Conservation (phyloP, 2,113 vertebrate species). For the Martes martes region DNA sequence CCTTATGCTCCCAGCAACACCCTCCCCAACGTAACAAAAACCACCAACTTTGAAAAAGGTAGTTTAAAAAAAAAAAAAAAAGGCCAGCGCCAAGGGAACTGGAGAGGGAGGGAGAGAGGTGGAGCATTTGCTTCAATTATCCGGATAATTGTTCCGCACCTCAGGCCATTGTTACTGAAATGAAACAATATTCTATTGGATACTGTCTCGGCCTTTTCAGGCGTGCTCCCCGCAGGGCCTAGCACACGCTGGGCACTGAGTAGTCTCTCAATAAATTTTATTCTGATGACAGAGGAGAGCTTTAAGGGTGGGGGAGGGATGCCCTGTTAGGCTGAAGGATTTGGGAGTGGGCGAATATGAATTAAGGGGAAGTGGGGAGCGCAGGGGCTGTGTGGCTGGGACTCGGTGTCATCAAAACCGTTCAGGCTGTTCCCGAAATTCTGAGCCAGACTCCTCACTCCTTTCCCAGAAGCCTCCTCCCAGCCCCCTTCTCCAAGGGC, state of each 20-base stretch:
- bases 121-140: conserved; percentile 77
- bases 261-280: conserved; percentile 70
- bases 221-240: conserved; percentile 28
- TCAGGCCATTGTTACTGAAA: conserved; percentile 71
- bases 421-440: not conserved
- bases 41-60: not conserved
- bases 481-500: not conserved
- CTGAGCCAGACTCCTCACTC: not conserved
- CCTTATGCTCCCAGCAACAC: not conserved
- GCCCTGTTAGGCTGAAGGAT: not conserved
- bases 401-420: not conserved
- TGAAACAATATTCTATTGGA: conserved; percentile 75
- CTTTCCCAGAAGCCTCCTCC: not conserved
- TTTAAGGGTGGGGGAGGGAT: conserved; percentile 38
- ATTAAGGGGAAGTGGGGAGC: conserved; percentile 27
- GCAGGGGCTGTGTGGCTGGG: not conserved
- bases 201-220: conserved; percentile 67
- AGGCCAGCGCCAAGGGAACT: not conserved
- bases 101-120: conserved; percentile 44
- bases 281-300: conserved; percentile 48
- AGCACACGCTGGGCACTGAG: conserved; percentile 70
- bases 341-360: not conserved
- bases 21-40: not conserved
- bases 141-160: conserved; percentile 73
- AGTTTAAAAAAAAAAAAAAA: not conserved